These are phyloP conservation scores for Campylomormyrus tamandua DNA, from an alignment of 2,113 vertebrate genomes.

Conservation along the genomic window DNA sequence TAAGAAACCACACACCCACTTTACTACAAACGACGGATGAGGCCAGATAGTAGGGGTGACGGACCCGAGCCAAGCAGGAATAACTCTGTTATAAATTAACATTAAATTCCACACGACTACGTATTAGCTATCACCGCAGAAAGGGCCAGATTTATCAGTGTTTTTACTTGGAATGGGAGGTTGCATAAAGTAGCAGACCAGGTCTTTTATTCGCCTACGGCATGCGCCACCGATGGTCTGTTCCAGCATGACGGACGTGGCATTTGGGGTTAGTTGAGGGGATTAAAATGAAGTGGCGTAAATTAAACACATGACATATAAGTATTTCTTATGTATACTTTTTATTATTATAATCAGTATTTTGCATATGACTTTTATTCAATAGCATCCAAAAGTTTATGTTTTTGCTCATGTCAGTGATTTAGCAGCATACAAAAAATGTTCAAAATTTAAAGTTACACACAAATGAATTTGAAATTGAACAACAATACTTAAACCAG, in stretches of 20 bases:
- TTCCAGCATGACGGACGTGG: constrained; percentile 46
- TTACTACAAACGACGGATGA: constrained; percentile 49
- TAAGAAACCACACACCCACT: constrained; percentile 51
- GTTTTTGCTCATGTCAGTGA: not conserved
- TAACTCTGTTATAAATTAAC: not conserved
- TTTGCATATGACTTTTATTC: not conserved
- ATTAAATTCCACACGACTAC: not conserved
- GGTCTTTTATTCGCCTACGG: constrained; percentile 38
- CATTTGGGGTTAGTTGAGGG: constrained; percentile 24
- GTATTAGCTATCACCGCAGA: not conserved
- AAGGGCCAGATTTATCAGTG: not conserved
- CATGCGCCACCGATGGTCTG: constrained; percentile 16
- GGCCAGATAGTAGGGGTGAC: constrained; percentile 24
- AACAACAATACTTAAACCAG: not conserved
- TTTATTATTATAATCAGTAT: not conserved
- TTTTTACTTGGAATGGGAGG: not conserved
- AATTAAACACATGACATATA: constrained; percentile 1
- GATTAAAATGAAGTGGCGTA: not conserved
- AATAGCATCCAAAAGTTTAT: not conserved
- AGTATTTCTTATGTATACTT: not conserved
- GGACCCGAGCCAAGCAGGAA: not conserved
- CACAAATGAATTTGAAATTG: not conserved
- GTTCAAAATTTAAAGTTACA: not conserved
- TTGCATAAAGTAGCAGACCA: constrained; percentile 20
- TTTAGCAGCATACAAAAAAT: not conserved